phyloP scores from a whole-genome alignment of 1,140 invertebrate species.

The Oncopeltus fasciatus region DNA sequence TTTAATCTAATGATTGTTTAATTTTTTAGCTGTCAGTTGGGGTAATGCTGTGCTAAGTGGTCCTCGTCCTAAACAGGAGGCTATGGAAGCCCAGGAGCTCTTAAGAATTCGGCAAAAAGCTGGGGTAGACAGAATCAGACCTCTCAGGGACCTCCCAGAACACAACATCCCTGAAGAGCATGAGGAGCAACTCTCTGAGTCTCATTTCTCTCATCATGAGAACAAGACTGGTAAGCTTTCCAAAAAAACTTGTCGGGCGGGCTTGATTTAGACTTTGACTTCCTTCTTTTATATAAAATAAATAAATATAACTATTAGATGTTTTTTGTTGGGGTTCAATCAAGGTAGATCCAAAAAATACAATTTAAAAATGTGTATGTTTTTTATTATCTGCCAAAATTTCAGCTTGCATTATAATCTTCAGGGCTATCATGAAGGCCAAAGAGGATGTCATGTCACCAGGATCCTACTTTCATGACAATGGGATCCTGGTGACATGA shows the following conservation, averaged over 20 bases:
- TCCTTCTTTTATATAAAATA: no score
- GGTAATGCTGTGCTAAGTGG: conserved; percentile 13
- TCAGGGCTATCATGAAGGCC: no score
- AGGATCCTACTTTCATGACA: no score
- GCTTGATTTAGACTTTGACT: no score
- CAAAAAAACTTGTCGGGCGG: background rate
- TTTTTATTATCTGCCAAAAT: no score
- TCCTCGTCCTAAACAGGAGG: conserved; percentile 8
- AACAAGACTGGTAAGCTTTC: background rate
- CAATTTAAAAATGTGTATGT: no score
- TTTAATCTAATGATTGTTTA: background rate
- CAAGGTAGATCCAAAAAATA: no score
- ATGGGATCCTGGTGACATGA: no score
- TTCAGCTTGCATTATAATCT: no score
- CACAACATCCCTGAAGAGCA: background rate
- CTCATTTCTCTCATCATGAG: background rate
- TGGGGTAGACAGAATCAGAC: background rate
- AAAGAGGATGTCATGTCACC: no score
- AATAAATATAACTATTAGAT: no score
- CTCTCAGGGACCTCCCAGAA: background rate
- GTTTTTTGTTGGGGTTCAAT: no score
- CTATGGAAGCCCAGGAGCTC: background rate
- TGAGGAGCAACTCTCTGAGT: background rate
- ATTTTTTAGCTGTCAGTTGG: conserved; percentile 4
- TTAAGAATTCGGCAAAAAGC: background rate